A percentile compares a stretch with the other conserved stretches of the same genome.
These are phyloP conservation scores for Amiota minor DNA, from an alignment of 2,888 invertebrate genomes.

Conservation along the genomic window DNA sequence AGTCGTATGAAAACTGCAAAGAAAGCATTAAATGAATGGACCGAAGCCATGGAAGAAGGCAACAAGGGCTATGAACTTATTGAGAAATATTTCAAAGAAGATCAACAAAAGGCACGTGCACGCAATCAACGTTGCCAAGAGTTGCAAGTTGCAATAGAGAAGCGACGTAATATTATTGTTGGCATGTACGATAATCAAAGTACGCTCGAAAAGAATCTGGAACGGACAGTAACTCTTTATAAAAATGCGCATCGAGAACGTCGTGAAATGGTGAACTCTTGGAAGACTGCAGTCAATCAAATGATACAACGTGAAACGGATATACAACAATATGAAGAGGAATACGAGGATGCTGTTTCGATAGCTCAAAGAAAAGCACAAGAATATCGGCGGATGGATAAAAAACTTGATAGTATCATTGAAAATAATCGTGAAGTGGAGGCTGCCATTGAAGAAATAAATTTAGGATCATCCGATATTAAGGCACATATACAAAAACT, in stretches of 20 bases:
- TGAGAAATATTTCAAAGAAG: slow-evolving; percentile 82
- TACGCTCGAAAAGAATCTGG: slow-evolving; percentile 76
- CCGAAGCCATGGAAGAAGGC: slow-evolving; percentile 80
- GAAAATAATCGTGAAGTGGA: slow-evolving; percentile 75
- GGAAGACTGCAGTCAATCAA: slow-evolving; percentile 82
- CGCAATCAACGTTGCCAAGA: slow-evolving; percentile 76
- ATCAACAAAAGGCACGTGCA: slow-evolving; percentile 79
- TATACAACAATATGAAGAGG: slow-evolving; percentile 76
- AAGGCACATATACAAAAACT: slow-evolving; percentile 69
- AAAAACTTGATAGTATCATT: slow-evolving; percentile 75
- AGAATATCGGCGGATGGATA: slow-evolving; percentile 73
- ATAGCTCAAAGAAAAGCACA: slow-evolving; percentile 69
- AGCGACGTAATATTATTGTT: slow-evolving; percentile 73
- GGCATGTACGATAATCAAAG: slow-evolving; percentile 75
- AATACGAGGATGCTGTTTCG: slow-evolving; percentile 56
- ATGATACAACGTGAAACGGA: slow-evolving; percentile 81
- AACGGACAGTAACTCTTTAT: slow-evolving; percentile 75
- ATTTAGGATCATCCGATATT: slow-evolving; percentile 69
- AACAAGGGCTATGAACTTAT: slow-evolving; percentile 82
- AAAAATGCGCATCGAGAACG: slow-evolving; percentile 79
- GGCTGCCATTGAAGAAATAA: slow-evolving; percentile 71
- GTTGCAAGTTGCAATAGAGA: slow-evolving; percentile 75
- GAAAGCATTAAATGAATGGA: slow-evolving; percentile 80
- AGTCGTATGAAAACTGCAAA: slow-evolving; percentile 79
- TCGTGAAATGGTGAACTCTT: slow-evolving; percentile 80